A percentile compares a stretch with the other conserved stretches of the same genome.
phyloP scores from a whole-genome alignment of 2,888 invertebrate genomes.

The Zeuzera pyrina region DNA sequence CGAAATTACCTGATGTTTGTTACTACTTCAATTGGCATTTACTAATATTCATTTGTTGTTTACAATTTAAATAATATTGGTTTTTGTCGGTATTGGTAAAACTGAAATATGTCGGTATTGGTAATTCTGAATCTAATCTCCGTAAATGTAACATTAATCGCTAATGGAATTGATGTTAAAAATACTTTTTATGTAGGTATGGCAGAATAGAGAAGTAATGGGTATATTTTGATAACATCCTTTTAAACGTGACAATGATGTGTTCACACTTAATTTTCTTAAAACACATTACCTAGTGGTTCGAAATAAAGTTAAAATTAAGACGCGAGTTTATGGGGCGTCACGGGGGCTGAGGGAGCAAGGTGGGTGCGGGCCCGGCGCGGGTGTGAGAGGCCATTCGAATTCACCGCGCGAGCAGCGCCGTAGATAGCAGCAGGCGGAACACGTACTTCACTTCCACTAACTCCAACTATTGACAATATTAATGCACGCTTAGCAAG shows the following conservation, averaged over 20 bases:
- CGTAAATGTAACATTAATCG: too few relatives aligned
- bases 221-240: constrained; percentile 29
- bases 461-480: constrained; percentile 73
- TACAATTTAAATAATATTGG: not conserved
- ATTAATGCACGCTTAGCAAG: constrained; percentile 71
- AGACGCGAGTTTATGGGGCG: constrained; percentile 72
- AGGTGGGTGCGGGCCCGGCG: constrained; percentile 22
- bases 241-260: constrained; percentile 53
- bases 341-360: constrained; percentile 32
- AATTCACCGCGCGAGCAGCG: constrained; percentile 67
- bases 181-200: not conserved
- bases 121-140: too few relatives aligned
- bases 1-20: constrained; percentile 46
- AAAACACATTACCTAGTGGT: constrained; percentile 63
- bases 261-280: constrained; percentile 70
- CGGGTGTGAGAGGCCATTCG: constrained; percentile 56
- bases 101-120: too few relatives aligned
- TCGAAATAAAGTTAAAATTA: constrained; percentile 73
- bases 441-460: constrained; percentile 72
- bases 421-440: constrained; percentile 72
- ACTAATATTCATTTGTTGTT: not conserved
- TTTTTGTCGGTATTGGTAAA: too few relatives aligned
- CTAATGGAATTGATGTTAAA: not conserved
- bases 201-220: not conserved
- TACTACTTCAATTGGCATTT: too few relatives aligned